Conservation (phyloP, 1,140 invertebrate genomes). For the Philopotamus ludificatus region DNA sequence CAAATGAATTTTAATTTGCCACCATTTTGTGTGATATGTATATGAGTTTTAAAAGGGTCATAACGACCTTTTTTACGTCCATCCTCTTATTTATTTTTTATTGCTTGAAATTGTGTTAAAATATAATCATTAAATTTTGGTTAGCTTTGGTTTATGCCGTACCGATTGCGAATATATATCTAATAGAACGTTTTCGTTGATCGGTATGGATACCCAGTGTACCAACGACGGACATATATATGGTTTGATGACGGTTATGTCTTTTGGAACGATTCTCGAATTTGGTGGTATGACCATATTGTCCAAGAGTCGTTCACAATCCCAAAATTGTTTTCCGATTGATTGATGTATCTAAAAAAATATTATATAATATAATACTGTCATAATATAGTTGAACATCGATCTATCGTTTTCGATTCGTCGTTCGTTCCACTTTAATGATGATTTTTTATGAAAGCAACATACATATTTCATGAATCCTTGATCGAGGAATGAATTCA, state of each 20-base stretch:
- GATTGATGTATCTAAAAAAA: slow-evolving; percentile 48
- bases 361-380: neutral
- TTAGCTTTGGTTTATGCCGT: too few species aligned
- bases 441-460: too few species aligned
- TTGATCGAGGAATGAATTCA: slow-evolving; percentile 52
- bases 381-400: too few species aligned
- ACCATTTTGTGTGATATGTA: too few species aligned
- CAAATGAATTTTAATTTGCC: too few species aligned
- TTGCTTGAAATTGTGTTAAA: neutral
- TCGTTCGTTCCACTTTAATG: too few species aligned
- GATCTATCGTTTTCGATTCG: too few species aligned
- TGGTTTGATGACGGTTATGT: slow-evolving; percentile 44
- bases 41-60: too few species aligned
- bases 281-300: slow-evolving; percentile 45
- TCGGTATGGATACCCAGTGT: slow-evolving; percentile 52
- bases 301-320: slow-evolving; percentile 48
- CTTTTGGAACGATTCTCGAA: slow-evolving; percentile 40
- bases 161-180: slow-evolving; percentile 52
- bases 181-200: slow-evolving; percentile 50
- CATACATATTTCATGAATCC: slow-evolving; percentile 53
- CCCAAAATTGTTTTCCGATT: slow-evolving; percentile 51
- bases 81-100: too few species aligned
- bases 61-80: too few species aligned
- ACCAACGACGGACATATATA: slow-evolving; percentile 51
- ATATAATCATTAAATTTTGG: neutral